Conservation (phyloP, 2,113 vertebrate species). For the Pyrgilauda ruficollis region DNA sequence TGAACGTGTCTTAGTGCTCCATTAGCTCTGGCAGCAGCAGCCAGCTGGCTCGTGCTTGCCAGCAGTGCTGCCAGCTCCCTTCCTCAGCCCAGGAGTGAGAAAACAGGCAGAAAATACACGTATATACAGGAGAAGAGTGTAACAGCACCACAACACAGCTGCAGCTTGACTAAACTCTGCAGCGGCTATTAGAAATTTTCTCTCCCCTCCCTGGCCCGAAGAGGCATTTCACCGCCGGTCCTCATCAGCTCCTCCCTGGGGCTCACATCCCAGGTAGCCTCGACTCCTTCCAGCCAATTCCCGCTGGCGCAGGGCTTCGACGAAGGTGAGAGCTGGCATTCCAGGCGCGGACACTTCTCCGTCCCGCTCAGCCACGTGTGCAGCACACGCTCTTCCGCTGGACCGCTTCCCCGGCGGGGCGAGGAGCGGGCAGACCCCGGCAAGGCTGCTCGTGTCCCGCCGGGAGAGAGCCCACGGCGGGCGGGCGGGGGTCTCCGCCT, state of each 20-base stretch:
- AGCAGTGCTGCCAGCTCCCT: background rate
- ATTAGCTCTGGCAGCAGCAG: background rate
- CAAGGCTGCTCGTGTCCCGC: background rate
- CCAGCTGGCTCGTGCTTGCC: background rate
- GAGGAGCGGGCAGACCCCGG: background rate
- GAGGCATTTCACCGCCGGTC: fast-evolving
- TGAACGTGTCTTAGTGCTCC: background rate
- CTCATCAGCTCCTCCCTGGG: background rate
- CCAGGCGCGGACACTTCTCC: background rate
- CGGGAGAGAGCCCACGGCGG: background rate
- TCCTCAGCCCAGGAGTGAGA: background rate
- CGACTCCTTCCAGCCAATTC: background rate
- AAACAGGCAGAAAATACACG: background rate
- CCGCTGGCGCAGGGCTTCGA: fast-evolving
- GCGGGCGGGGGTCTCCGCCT: background rate
- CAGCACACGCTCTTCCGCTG: background rate
- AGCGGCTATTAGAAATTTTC: background rate
- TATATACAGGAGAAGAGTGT: fast-evolving
- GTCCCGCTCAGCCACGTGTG: background rate
- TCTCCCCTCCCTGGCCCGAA: background rate
- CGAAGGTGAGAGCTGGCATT: background rate
- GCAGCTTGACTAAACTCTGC: background rate
- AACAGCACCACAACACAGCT: background rate
- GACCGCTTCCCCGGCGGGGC: background rate
- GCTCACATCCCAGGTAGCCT: background rate